These are phyloP conservation scores for Pseudomyrmex dendroicus DNA, from an alignment of 1,140 invertebrate genomes.

Conservation along the genomic window DNA sequence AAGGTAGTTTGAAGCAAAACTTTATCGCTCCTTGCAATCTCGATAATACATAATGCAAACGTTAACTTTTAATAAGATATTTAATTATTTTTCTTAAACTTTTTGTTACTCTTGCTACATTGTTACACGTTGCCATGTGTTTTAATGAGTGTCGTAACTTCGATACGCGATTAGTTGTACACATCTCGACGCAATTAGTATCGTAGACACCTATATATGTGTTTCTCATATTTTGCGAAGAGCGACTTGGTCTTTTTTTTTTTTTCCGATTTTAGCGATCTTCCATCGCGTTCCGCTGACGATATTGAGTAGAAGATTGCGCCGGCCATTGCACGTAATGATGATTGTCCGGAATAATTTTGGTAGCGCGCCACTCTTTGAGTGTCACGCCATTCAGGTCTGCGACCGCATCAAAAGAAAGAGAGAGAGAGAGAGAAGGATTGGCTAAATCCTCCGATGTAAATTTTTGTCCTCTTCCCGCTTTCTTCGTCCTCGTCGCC, in stretches of 20 bases:
- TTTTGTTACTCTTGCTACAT: background rate
- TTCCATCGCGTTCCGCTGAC: constrained; percentile 51
- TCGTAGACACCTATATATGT: constrained; percentile 6
- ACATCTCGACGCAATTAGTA: background rate
- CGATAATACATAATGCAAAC: background rate
- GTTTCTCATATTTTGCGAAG: constrained; percentile 8
- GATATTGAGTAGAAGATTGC: constrained; percentile 79
- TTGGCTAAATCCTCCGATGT: constrained; percentile 59
- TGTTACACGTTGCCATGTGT: background rate
- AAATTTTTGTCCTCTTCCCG: constrained; percentile 65
- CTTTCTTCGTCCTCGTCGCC: constrained; percentile 57
- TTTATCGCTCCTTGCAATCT: background rate
- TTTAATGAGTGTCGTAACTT: background rate
- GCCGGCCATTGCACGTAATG: constrained; percentile 76
- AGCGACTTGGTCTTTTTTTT: constrained; percentile 13
- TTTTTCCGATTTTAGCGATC: constrained; percentile 21
- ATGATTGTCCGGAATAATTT: constrained; percentile 81
- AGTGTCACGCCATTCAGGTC: constrained; percentile 79
- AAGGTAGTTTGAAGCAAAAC: background rate
- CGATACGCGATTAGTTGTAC: background rate
- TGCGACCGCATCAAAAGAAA: constrained; percentile 42
- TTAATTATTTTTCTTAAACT: background rate
- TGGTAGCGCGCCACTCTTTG: constrained; percentile 79
- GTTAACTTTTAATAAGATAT: background rate
- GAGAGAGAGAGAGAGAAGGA: background rate